These are phyloP conservation scores for Nannospalax galili DNA, from an alignment of 2,113 vertebrate genomes.

Conservation along the genomic window DNA sequence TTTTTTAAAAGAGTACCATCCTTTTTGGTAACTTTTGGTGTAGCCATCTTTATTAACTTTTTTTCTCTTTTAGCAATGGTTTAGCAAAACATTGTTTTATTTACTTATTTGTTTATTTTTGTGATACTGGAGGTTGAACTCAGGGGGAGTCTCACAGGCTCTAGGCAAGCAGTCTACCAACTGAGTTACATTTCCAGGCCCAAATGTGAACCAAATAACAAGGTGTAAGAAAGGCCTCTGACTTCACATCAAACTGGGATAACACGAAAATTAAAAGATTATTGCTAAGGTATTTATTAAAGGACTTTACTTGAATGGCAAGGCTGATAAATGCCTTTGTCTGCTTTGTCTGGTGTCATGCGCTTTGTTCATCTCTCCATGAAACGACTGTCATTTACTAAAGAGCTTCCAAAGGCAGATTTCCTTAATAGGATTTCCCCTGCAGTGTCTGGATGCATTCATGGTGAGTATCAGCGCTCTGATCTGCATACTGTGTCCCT, in stretches of 20 bases:
- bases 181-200: background rate
- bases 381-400: background rate
- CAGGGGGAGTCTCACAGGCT: background rate
- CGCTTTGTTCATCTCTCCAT: background rate
- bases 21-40: background rate
- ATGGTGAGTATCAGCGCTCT: background rate
- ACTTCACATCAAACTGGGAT: background rate
- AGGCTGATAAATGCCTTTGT: conserved; percentile 17
- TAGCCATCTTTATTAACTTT: background rate
- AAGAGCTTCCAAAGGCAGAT: background rate
- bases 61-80: background rate
- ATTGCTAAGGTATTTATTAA: background rate
- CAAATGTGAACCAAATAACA: background rate
- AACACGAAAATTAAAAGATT: background rate
- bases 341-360: background rate
- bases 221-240: background rate
- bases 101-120: background rate
- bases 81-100: background rate
- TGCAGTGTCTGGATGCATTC: background rate
- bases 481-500: background rate
- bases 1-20: background rate
- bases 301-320: background rate
- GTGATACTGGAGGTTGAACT: background rate
- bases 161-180: background rate
- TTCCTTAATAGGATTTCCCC: background rate